Evolutionary conservation across 2,113 vertebrate species (phyloP), one percentile per base, ranked within the genome.

Genomic region (Zapornia atra): DNA sequence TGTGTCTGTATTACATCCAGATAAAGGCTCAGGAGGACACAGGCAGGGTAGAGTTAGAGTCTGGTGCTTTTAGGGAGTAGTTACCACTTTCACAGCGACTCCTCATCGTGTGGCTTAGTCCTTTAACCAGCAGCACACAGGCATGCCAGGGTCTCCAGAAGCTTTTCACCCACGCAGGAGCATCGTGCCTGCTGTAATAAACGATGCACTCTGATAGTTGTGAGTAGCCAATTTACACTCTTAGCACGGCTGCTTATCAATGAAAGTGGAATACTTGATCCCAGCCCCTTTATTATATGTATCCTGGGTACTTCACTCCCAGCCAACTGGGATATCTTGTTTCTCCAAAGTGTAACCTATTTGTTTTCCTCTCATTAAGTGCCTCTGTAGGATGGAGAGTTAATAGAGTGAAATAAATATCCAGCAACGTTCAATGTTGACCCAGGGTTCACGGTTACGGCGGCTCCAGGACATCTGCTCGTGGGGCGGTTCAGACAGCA

Each of bases 391-490:
- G 94, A 61, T 69, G 22, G 25, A 78, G 65, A 97, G 87, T 90
- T 90, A 95, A 97, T 93, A 78, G 94, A 60, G 88, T 94, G 97
- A 96, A 95, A 93, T 78, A 93, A 96, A 93, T 81, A 90, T 72
- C 94, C 82, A 73, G 92, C 81, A 69, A 53, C 40, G 3, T 48
- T 33, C 25, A 64, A 15, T 15, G 60, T 25, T 83, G 89, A 69
- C 84, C 86, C 60, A 18, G 56, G 70, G 31, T 54, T 88, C 34
- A 2, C 72, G 42, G 64, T 21, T 33, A 16, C 1, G 19, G 42
- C 33, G 38, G 11, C 88, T 90, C 59, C 84, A n/a, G 72, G 78
- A 59, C 50, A 25, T 68, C 57, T 38, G 34, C 64, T n/a, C 2
- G 1, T 16, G 76, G 1, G 8, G 80, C 29, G 8, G 25, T 17